These are phyloP conservation scores for Heliconius eleuchia DNA, from an alignment of 1,140 invertebrate species.

Conservation along the genomic window DNA sequence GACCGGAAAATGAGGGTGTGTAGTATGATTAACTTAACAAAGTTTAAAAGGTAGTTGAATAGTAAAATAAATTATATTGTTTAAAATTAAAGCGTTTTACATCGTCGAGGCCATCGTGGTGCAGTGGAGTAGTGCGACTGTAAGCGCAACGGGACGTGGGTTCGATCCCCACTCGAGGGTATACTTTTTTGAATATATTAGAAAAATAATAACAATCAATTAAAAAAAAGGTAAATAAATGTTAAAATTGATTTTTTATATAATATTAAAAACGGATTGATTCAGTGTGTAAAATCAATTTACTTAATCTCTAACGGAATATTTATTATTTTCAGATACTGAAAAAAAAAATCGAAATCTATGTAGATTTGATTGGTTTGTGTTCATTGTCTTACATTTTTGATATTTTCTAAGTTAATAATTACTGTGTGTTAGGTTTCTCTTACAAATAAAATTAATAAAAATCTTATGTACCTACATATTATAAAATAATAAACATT, in stretches of 20 bases:
- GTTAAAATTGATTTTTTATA: not conserved
- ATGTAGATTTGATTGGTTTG: too few species aligned
- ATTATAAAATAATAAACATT: too few species aligned
- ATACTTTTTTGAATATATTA: not conserved
- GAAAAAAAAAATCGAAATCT: not conserved
- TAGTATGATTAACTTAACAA: not conserved
- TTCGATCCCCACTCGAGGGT: not conserved
- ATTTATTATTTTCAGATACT: not conserved
- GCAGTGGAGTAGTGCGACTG: not conserved
- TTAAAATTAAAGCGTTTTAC: not conserved
- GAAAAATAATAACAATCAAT: not conserved
- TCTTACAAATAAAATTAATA: too few species aligned
- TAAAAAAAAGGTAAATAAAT: not conserved
- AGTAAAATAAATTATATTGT: not conserved
- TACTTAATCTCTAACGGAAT: not conserved
- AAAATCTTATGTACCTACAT: too few species aligned
- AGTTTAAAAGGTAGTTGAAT: not conserved
- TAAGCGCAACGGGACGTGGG: not conserved
- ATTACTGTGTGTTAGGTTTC: too few species aligned
- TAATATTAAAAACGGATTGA: not conserved
- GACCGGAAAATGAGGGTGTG: slow-evolving; percentile 14
- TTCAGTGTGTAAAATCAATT: not conserved
- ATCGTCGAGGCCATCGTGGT: not conserved
- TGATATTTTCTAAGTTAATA: too few species aligned
- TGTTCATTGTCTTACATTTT: too few species aligned